These are phyloP conservation scores for Platygyra sinensis DNA, from an alignment of 64 coral and sea anemone genomes.

Conservation along the genomic window DNA sequence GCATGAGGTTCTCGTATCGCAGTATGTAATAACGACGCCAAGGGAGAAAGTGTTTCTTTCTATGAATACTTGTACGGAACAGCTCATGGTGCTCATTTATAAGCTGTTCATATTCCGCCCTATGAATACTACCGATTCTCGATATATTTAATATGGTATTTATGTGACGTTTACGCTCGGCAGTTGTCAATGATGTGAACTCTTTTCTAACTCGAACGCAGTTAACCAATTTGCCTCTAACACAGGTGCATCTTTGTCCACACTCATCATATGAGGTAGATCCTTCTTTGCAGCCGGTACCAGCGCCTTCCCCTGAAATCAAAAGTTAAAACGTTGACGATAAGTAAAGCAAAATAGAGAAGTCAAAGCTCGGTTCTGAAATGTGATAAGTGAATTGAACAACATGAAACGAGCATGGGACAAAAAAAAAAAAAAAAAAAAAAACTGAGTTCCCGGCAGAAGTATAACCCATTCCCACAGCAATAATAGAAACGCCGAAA, in stretches of 20 bases:
- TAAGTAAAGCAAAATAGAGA: no score
- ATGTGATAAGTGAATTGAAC: no score
- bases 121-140: neutral
- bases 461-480: no score
- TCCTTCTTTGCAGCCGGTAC: neutral
- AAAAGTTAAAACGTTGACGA: no score
- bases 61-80: neutral
- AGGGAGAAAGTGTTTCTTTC: neutral
- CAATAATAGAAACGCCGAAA: no score
- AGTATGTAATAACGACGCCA: conserved; percentile 68
- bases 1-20: conserved; percentile 63
- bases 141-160: neutral
- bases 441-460: no score
- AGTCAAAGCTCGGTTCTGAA: no score
- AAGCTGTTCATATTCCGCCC: neutral
- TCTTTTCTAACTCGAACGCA: conserved; percentile 64
- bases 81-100: neutral
- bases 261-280: conserved; percentile 30
- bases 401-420: no score
- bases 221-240: neutral
- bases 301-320: no score
- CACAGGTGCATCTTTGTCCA: conserved; percentile 39
- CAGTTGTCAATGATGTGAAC: conserved; percentile 39
- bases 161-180: conserved; percentile 42
- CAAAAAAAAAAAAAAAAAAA: no score